Evolutionary conservation across 2,888 invertebrate species (phyloP).

Genomic region (Melinaea marsaeus): DNA sequence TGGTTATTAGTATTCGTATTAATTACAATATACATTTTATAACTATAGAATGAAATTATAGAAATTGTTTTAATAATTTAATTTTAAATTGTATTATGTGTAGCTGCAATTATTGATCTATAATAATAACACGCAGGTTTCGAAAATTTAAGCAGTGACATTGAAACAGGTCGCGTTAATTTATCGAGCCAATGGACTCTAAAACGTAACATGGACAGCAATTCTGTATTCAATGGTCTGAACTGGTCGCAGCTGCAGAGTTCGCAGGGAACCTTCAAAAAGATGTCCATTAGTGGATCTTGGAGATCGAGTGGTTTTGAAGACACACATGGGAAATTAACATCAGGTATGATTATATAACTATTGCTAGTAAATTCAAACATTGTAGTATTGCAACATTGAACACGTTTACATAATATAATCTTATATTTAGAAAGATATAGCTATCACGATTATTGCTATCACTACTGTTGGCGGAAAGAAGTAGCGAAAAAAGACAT

Average conservation of each 20-base stretch:
- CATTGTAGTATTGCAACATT: no score
- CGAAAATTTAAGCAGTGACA: conserved; percentile 35
- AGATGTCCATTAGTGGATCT: conserved; percentile 28
- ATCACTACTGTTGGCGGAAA: conserved; percentile 37
- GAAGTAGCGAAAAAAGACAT: conserved; percentile 27
- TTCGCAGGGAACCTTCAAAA: conserved; percentile 29
- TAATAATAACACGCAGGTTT: conserved; percentile 6
- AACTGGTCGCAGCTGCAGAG: conserved; percentile 35
- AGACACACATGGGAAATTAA: conserved; percentile 10
- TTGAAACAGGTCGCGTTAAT: conserved; percentile 39
- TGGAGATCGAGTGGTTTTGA: conserved; percentile 14
- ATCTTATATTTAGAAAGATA: conserved; percentile 24
- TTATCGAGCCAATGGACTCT: conserved; percentile 39
- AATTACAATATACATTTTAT: not conserved
- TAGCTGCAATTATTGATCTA: not conserved
- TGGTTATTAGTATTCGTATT: conserved; percentile 35
- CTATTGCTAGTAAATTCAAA: no score
- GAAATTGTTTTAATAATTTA: not conserved
- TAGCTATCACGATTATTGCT: conserved; percentile 35
- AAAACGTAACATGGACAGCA: conserved; percentile 37
- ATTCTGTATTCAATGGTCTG: conserved; percentile 32
- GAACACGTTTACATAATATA: not conserved
- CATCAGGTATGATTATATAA: not conserved
- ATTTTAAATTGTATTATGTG: not conserved
- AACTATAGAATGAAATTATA: no score